A percentile compares a stretch with the other conserved stretches of the same genome.
Evolutionary conservation across 2,888 invertebrate species (phyloP).

Genomic region (Campoplex capitator): DNA sequence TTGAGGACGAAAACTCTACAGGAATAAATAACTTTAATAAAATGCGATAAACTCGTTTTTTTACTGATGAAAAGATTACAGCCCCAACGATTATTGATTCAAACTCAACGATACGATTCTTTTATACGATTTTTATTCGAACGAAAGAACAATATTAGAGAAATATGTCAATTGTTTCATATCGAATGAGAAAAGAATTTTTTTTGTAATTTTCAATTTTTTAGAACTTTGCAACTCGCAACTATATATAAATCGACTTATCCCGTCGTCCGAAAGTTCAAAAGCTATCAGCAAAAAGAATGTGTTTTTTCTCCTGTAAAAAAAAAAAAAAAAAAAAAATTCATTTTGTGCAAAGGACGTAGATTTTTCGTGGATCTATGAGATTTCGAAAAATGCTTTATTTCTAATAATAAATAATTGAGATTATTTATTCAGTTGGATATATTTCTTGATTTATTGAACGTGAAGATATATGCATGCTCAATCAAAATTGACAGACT

Average conservation of each 20-base stretch:
- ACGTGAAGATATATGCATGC: not conserved
- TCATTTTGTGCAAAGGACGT: no score
- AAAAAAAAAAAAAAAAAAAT: no score
- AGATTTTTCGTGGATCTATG: not conserved
- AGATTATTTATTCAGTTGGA: no score
- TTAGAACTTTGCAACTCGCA: not conserved
- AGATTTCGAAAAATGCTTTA: not conserved
- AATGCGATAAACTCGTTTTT: no score
- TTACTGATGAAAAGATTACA: no score
- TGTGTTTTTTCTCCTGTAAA: no score
- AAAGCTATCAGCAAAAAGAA: no score
- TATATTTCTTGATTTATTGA: not conserved
- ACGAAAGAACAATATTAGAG: not conserved
- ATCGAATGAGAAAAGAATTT: not conserved
- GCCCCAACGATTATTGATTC: not conserved
- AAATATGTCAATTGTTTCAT: not conserved
- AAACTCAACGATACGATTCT: not conserved
- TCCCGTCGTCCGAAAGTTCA: no score
- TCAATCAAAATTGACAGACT: not conserved
- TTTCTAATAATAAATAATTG: not conserved
- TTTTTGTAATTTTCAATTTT: not conserved
- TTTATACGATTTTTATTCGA: no score
- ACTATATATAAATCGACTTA: no score
- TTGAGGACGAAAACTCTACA: no score
- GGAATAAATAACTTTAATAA: no score